Evolutionary conservation across 2,888 invertebrate genomes (phyloP).

Genomic region (Anorthoa munda): DNA sequence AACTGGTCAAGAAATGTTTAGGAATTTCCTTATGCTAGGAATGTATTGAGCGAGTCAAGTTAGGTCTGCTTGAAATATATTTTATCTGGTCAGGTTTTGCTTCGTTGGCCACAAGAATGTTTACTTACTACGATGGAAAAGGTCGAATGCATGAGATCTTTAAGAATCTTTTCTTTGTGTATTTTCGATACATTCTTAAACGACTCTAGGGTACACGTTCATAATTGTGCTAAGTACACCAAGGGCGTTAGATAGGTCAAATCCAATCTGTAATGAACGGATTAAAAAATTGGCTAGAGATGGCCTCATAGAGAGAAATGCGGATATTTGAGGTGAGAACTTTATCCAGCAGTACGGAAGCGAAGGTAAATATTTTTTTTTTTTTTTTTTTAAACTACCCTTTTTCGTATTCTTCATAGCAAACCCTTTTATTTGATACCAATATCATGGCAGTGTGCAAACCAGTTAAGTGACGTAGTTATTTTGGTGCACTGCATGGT

Average conservation of each 20-base stretch:
- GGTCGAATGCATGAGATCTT: not conserved
- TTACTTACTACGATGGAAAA: not conserved
- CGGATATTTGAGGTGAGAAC: not conserved
- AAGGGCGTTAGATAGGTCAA: not conserved
- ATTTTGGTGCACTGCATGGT: too few species aligned
- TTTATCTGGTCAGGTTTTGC: constrained; percentile 15
- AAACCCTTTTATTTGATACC: too few species aligned
- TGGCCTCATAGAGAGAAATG: not conserved
- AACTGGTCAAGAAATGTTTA: constrained; percentile 40
- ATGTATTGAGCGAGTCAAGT: constrained; percentile 28
- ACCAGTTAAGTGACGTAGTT: too few species aligned
- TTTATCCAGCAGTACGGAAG: too few species aligned
- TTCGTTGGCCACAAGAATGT: constrained; percentile 24
- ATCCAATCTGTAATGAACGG: not conserved
- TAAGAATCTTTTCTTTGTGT: not conserved
- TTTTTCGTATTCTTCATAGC: too few species aligned
- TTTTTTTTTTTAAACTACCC: too few species aligned
- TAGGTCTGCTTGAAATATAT: constrained; percentile 26
- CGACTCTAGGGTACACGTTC: too few species aligned
- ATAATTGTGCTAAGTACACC: not conserved
- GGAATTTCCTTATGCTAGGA: constrained; percentile 40
- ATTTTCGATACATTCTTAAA: not conserved
- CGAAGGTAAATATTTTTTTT: too few species aligned
- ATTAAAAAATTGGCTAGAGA: not conserved
- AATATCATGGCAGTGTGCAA: too few species aligned